Base-by-base conservation (phyloP, 92 coral and sea anemone genomes). In the Hydrozoanthus gracilis region DNA sequence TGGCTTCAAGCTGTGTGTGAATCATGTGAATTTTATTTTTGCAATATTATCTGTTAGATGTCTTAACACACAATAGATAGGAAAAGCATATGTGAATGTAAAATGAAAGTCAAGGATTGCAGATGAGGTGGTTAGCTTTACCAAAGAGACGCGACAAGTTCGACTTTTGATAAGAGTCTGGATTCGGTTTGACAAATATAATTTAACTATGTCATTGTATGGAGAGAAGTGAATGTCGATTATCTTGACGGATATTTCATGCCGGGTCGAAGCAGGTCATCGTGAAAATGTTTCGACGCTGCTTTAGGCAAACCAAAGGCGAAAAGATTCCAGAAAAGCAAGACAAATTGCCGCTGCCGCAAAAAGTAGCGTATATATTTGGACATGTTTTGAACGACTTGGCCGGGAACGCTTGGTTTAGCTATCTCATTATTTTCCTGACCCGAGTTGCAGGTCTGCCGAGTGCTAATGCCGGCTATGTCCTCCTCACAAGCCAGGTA, bases 321-420 rank as follows among this genome's bases (percentile, higher is more conserved):
- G 46, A 80, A 18, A 65, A 80, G 74, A 8, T 0, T 47, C 58
- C 16, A 65, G 20, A 46, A 45, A 65, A 65, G 66, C 74, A 86
- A 35, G 77, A 60, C 1, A 20, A 86, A 4, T 89, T 93, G 18
- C 51, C 88, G 0, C 8, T 86, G 46, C 67, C 62, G 1, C 95
- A 93, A n/a, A 88, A 87, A 27, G n/a, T 86, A 10, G 74, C 94
- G 20, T 93, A 51, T 35, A 87, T 87, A 16, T 71, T 92, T 76
- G 95, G 95, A 20, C 95, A 93, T 83, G 89, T 93, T 64, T 76
- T 93, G 80, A 93, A 93, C 92, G 95, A 93, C 68, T 74, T 93
- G 18, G 93, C 73, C 8, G 95, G 95, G 2, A 91, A 91, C 62
- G 87, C 95, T 0, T 93, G 95, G 95, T 93, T 93, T 58, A 93